Conservation (phyloP, 2,113 vertebrate genomes). For the Orycteropus afer region DNA sequence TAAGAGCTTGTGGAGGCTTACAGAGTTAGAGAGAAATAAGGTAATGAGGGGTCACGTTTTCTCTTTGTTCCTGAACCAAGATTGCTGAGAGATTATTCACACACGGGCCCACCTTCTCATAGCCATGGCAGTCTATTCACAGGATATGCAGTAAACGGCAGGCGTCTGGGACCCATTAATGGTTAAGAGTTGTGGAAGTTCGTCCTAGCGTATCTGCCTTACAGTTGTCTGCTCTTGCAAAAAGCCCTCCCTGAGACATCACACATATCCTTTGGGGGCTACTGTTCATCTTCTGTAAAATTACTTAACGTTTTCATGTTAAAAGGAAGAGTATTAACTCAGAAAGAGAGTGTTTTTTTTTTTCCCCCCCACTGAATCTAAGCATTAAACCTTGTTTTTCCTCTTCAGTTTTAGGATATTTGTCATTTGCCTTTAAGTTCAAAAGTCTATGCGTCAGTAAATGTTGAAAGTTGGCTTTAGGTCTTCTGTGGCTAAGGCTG, state of each 20-base stretch:
- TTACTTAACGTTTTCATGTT: constrained; percentile 27
- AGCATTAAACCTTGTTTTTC: not conserved
- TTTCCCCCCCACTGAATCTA: not conserved
- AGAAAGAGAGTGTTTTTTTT: not conserved
- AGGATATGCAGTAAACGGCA: not conserved
- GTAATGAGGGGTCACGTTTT: constrained; percentile 31
- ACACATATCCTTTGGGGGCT: not conserved
- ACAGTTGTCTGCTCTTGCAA: constrained; percentile 16
- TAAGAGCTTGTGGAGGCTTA: not conserved
- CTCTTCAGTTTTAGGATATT: not conserved
- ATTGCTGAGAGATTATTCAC: constrained; percentile 32
- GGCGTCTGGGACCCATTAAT: constrained; percentile 21
- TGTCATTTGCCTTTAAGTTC: constrained; percentile 51
- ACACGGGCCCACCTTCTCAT: not conserved
- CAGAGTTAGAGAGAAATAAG: constrained; percentile 30
- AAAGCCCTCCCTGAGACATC: not conserved
- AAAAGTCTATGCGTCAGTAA: constrained; percentile 10
- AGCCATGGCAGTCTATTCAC: not conserved
- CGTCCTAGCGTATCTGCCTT: constrained; percentile 10
- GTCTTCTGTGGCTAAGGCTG: constrained; percentile 52
- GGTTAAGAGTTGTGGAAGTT: constrained; percentile 10
- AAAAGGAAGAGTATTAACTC: not conserved
- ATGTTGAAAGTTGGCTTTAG: constrained; percentile 61
- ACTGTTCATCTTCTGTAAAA: constrained; percentile 48
- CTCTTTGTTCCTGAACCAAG: constrained; percentile 50